Base-by-base conservation (phyloP, 2,888 invertebrate genomes). In the Drosophila bunnanda region DNA sequence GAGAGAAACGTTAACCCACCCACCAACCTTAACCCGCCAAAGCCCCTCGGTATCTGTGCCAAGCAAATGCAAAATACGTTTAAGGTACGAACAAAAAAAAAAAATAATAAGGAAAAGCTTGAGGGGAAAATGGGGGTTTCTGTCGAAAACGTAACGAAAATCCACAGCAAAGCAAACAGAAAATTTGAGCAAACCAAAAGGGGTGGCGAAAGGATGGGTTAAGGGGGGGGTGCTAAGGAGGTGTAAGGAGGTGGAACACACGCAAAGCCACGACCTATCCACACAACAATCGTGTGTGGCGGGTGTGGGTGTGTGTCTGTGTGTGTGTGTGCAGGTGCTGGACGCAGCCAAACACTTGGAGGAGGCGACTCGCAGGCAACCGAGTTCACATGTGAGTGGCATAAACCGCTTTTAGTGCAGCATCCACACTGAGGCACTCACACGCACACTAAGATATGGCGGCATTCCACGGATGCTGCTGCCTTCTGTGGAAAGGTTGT, bases 231-330 rank as follows among this genome's bases (percentile, higher is more conserved):
- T 44, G 36, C 10, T 25, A 46, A 36, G 41, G 2, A 20, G 13
- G 10, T 32, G 15, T 20, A 32, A 50, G 52, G 25, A 22, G 62
- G 13, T 46, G 48, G 32, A 6, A 50, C 32, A 50, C 70, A 64
- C 70, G 64, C 71, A 76, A 80, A 88, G 85, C 79, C 86, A 82
- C 89, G 89, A 89, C 89, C 88, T 89, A 89, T 83, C 86, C 85
- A 83, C 83, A 89, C 85, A 88, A 80, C 83, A 89, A 85, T 79
- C 76, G 83, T 75, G 86, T 87, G 77, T 82, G 85, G 43, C 15
- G 50, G 50, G 25, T 30, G 48, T 50, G 50, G 20, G 50, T 50
- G 50, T 32, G 50, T 25, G 25, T 25, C n/a, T 25, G 25, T 25
- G 25, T 25, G 25, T 25, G 25, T 25, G 25, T 50, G 50, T 32